Base-by-base conservation (phyloP, 1,140 invertebrate species). In the Drosophila elegans region DNA sequence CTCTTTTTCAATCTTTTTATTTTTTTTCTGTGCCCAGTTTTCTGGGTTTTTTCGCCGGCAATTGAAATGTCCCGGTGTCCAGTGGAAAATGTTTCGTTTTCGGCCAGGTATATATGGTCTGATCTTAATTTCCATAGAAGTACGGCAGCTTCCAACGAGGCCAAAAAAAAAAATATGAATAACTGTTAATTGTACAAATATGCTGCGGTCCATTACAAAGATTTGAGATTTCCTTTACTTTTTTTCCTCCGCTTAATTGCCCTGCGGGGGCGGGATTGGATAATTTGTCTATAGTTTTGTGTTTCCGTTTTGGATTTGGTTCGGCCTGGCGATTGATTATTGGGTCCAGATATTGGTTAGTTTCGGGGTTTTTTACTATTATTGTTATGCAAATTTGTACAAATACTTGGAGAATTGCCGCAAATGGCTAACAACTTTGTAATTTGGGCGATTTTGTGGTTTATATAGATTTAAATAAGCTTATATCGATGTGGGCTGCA, bases 61-160 rank as follows among this genome's bases (percentile, higher is more conserved):
- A 86, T 88, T 88, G 83, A 86, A 86, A 69, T 86, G 83, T 86
- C 83, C 69, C 55, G 42, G 51, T 36, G 66, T 36, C 66, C 61
- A 36, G n/a, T 52, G 36, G 64, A 42, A 67, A 67, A 67, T 67
- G 45, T 42, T 67, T 67, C 61, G 45, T 39, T 66, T 67, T 32
- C 9, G 59, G 16, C 44, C 41, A 27, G 11, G 25, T 45, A 21
- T 29, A 16, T 45, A 21, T 29, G 29, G 48, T 27, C 34, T 52
- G 63, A 69, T 67, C 44, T 67, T 67, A 68, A 68, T 69, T 68
- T 55, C 48, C 63, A 66, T 55, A 55, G 67, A 69, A 36, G 67
- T 68, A 36, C 60, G 27, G 36, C 64, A 41, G 60, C 45, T 42
- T 41, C 36, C 34, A 54, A 36, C 25, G 13, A 54, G 11, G 29